A percentile compares a stretch with the other conserved stretches of the same genome.
phyloP scores from a whole-genome alignment of 2,888 invertebrate species.

The Lapara coniferarum region DNA sequence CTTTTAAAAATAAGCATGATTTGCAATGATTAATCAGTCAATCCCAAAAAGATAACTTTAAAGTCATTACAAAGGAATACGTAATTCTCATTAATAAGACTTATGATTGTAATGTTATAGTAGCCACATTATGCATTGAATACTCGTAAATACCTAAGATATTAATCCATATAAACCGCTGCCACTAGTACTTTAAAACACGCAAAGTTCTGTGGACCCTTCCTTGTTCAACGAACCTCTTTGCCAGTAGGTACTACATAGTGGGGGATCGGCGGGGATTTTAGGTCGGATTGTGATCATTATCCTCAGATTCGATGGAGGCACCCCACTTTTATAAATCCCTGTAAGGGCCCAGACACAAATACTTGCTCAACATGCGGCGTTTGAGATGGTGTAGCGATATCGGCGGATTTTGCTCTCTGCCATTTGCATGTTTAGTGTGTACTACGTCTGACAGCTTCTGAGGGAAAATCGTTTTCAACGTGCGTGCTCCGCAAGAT shows the following conservation, averaged over 20 bases:
- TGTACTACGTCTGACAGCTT: constrained; percentile 34
- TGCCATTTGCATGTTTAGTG: constrained; percentile 57
- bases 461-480: constrained; percentile 25
- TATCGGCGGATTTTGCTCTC: constrained; percentile 47
- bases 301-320: constrained; percentile 64
- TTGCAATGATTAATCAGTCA: too few relatives aligned
- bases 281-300: constrained; percentile 63
- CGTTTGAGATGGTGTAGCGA: constrained; percentile 49
- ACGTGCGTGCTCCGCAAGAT: constrained; percentile 36
- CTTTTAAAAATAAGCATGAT: too few relatives aligned
- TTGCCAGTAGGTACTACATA: constrained; percentile 43
- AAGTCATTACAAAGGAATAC: too few relatives aligned
- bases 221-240: constrained; percentile 33
- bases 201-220: constrained; percentile 25
- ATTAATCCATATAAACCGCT: neutral
- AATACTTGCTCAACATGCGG: constrained; percentile 58
- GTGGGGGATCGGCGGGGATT: constrained; percentile 53
- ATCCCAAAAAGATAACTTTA: too few relatives aligned
- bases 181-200: constrained; percentile 26
- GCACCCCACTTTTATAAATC: constrained; percentile 62
- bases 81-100: too few relatives aligned
- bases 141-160: too few relatives aligned
- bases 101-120: too few relatives aligned
- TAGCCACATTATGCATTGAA: too few relatives aligned
- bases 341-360: constrained; percentile 55